Percentiles rank a stretch among this genome's conserved stretches.
Evolutionary conservation across 64 coral and sea anemone genomes (phyloP).

Genomic region (Dendrophyllia cribrosa): DNA sequence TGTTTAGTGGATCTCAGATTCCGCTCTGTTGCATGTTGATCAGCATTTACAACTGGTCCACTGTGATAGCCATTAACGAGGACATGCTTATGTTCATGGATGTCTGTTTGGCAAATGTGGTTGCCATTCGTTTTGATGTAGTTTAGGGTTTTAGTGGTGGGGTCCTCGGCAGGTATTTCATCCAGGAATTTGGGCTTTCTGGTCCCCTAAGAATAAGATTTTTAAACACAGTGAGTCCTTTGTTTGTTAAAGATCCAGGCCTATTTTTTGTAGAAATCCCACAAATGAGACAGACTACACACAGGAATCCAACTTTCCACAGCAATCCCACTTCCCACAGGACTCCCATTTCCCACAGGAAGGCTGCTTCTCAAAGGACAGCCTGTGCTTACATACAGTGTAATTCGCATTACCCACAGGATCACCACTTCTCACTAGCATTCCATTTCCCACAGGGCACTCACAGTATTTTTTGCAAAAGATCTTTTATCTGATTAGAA

Average conservation of each 20-base stretch:
- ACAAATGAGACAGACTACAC: not conserved
- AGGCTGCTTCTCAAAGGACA: too few relatives aligned
- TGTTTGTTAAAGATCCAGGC: not conserved
- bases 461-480: too few relatives aligned
- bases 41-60: not conserved
- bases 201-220: not conserved
- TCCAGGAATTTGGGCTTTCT: conserved; percentile 26
- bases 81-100: not conserved
- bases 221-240: not conserved
- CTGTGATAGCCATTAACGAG: not conserved
- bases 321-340: too few relatives aligned
- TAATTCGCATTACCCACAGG: too few relatives aligned
- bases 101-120: conserved; percentile 9
- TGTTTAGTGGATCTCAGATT: conserved; percentile 7
- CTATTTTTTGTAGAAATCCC: not conserved
- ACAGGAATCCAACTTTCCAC: too few relatives aligned
- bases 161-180: conserved; percentile 75
- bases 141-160: conserved; percentile 58
- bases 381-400: too few relatives aligned
- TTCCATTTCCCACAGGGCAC: too few relatives aligned
- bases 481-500: too few relatives aligned
- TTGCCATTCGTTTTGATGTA: conserved; percentile 71
- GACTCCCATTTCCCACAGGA: too few relatives aligned
- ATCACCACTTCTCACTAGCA: too few relatives aligned
- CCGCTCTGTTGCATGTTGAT: not conserved